phyloP scores from a whole-genome alignment of 2,797 vertebrate genomes.

The Cynodonichthys magdalenae region DNA sequence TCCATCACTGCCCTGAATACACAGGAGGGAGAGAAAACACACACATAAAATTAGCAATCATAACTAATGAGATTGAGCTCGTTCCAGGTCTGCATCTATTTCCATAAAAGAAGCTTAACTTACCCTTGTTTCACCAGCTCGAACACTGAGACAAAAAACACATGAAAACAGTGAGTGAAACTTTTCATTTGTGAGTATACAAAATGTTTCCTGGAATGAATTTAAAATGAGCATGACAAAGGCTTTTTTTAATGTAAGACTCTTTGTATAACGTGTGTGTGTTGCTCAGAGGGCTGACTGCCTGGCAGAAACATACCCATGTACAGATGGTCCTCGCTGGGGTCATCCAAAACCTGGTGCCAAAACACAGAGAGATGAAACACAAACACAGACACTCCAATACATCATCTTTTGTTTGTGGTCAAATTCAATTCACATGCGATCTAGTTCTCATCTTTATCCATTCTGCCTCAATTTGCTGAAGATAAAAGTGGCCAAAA shows the following conservation, averaged over 20 bases:
- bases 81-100: conserved; percentile 25
- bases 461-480: not conserved
- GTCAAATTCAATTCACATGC: not conserved
- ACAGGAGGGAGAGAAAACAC: conserved; percentile 16
- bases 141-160: conserved; percentile 87
- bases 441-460: conserved; percentile 1
- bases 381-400: conserved; percentile 9
- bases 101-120: conserved; percentile 68
- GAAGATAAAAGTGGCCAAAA: not conserved
- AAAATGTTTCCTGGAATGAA: not conserved
- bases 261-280: conserved; percentile 8
- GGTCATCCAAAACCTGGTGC: conserved; percentile 95
- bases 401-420: conserved; percentile 18
- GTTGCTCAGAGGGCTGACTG: conserved; percentile 15
- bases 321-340: conserved; percentile 97
- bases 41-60: conserved; percentile 39
- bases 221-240: conserved; percentile 8
- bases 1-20: conserved; percentile 94
- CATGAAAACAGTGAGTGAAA: conserved; percentile 26
- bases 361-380: conserved; percentile 53
- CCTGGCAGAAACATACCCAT: conserved; percentile 88
- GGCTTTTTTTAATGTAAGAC: conserved; percentile 4
- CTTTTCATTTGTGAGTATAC: conserved; percentile 4
- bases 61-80: conserved; percentile 47
- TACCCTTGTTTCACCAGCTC: conserved; percentile 98